These are phyloP conservation scores for Lordiphosa collinella DNA, from an alignment of 1,140 invertebrate genomes.

Conservation along the genomic window DNA sequence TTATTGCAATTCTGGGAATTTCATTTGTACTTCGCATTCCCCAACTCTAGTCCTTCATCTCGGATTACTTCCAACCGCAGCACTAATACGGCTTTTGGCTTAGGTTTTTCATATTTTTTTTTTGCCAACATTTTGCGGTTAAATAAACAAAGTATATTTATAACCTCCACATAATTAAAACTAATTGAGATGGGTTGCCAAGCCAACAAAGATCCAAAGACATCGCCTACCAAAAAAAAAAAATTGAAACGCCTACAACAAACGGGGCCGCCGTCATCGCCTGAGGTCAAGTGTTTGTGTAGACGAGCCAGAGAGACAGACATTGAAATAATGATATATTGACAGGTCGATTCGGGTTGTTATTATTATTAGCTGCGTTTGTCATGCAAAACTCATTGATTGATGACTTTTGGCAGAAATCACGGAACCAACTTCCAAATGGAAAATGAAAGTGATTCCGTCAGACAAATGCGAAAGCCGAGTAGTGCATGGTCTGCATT, in stretches of 20 bases:
- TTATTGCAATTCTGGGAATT: no score
- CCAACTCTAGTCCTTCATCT: slow-evolving; percentile 13
- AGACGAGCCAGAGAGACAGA: slow-evolving; percentile 13
- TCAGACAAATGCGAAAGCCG: slow-evolving; percentile 30
- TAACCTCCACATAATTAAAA: slow-evolving; percentile 63
- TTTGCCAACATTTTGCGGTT: slow-evolving; percentile 19
- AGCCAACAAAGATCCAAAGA: slow-evolving; percentile 31
- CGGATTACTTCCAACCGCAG: slow-evolving; percentile 36
- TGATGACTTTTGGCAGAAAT: slow-evolving; percentile 20
- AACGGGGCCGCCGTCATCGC: slow-evolving; percentile 30
- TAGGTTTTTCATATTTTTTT: neutral
- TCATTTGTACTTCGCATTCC: neutral
- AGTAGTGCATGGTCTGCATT: slow-evolving; percentile 57
- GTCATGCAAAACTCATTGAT: slow-evolving; percentile 14
- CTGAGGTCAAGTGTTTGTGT: slow-evolving; percentile 61
- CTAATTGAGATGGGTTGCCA: slow-evolving; percentile 61
- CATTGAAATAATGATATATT: slow-evolving; percentile 60
- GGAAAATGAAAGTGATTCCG: slow-evolving; percentile 43
- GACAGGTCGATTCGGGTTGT: slow-evolving; percentile 34
- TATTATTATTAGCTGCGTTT: neutral
- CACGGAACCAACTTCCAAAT: slow-evolving; percentile 10
- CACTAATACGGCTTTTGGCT: slow-evolving; percentile 46
- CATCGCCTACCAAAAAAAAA: slow-evolving; percentile 31
- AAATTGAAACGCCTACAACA: slow-evolving; percentile 40
- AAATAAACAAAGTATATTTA: slow-evolving; percentile 39